Percentiles rank a stretch among this genome's conserved stretches.
Evolutionary conservation across 2,113 vertebrate genomes (phyloP).

Genomic region (Gambusia affinis): DNA sequence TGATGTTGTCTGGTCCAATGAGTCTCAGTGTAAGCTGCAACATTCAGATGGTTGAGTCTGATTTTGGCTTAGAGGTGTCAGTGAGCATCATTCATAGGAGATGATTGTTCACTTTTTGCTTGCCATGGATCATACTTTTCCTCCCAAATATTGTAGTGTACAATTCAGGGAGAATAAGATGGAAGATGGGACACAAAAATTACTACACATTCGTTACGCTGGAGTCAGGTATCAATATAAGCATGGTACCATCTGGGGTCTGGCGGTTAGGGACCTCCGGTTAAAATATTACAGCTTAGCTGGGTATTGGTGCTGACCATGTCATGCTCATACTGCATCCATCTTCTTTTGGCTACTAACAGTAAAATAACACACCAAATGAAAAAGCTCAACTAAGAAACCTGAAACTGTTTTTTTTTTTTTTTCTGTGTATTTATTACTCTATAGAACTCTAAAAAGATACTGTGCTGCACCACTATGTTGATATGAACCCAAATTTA

Average conservation of each 20-base stretch:
- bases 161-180: too few species aligned
- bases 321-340: background rate
- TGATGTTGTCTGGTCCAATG: too few species aligned
- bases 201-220: too few species aligned
- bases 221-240: background rate
- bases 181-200: too few species aligned
- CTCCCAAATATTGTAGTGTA: too few species aligned
- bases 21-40: too few species aligned
- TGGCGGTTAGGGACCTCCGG: background rate
- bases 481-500: background rate
- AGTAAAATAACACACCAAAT: background rate
- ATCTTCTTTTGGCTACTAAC: too few species aligned
- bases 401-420: background rate
- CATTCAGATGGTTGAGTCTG: too few species aligned
- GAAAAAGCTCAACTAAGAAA: background rate
- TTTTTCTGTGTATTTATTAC: background rate
- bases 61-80: too few species aligned
- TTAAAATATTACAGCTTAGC: background rate
- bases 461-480: background rate
- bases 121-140: too few species aligned
- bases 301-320: background rate
- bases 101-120: too few species aligned
- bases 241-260: background rate
- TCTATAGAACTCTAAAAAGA: background rate
- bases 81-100: too few species aligned